Percentiles rank a stretch among this genome's conserved stretches.
These are phyloP conservation scores for Platynereis dumerilii DNA, from an alignment of 2,888 invertebrate species.

Conservation along the genomic window DNA sequence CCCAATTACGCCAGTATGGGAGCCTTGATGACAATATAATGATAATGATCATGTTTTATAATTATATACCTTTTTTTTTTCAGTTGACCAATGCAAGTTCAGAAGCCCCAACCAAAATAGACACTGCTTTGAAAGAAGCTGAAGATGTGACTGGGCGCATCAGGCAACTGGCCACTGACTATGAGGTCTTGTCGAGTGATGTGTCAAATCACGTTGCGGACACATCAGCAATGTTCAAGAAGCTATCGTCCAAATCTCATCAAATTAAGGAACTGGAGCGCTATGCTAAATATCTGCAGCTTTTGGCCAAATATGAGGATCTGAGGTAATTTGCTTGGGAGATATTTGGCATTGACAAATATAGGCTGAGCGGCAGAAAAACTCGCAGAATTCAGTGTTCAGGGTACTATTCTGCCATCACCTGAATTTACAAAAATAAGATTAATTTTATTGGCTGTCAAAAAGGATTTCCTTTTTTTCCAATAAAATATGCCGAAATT, in stretches of 20 bases:
- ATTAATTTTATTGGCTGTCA: too few relatives aligned
- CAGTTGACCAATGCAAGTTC: constrained; percentile 52
- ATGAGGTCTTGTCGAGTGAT: constrained; percentile 45
- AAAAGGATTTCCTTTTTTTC: too few relatives aligned
- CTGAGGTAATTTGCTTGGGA: constrained; percentile 56
- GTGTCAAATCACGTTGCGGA: constrained; percentile 45
- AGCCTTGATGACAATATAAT: too few relatives aligned
- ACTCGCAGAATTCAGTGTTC: too few relatives aligned
- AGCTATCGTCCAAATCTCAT: constrained; percentile 42
- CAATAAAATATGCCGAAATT: too few relatives aligned
- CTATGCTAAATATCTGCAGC: constrained; percentile 37
- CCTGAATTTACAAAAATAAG: too few relatives aligned
- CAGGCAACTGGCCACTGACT: constrained; percentile 39
- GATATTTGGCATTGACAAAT: too few relatives aligned
- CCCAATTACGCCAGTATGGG: too few relatives aligned
- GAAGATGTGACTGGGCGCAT: constrained; percentile 43
- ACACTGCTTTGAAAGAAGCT: constrained; percentile 48
- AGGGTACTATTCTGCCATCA: too few relatives aligned
- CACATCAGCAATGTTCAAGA: constrained; percentile 43
- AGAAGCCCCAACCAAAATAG: constrained; percentile 54
- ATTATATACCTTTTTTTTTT: constrained; percentile 6
- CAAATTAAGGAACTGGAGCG: constrained; percentile 51
- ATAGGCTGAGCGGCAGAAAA: too few relatives aligned
- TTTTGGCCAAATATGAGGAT: constrained; percentile 49
- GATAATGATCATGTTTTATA: too few relatives aligned